Evolutionary conservation across 2,113 vertebrate genomes (phyloP).

Genomic region (Hemiprocne comata): DNA sequence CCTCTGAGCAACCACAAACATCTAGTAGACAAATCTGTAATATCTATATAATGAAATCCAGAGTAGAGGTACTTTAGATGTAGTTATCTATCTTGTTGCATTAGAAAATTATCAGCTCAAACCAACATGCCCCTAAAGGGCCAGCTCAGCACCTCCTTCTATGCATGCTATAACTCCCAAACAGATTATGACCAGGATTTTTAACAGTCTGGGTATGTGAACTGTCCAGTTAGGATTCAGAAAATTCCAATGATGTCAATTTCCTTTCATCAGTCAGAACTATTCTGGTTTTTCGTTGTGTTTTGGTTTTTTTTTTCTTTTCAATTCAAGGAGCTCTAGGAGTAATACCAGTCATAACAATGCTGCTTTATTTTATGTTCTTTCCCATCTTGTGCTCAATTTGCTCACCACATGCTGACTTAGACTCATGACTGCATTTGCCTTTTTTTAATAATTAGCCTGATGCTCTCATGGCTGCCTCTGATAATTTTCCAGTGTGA

Average conservation of each 20-base stretch:
- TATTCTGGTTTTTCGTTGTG: too few species aligned
- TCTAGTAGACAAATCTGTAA: neutral
- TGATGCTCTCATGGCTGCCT: neutral
- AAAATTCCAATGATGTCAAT: neutral
- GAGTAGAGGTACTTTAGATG: neutral
- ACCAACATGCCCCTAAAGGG: neutral
- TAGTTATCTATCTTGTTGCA: neutral
- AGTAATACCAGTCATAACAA: neutral
- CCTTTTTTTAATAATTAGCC: neutral
- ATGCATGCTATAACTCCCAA: neutral
- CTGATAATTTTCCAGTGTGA: neutral
- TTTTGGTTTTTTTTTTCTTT: neutral
- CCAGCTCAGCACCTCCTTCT: neutral
- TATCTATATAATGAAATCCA: neutral
- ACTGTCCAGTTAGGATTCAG: neutral
- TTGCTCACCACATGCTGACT: slow-evolving; percentile 4
- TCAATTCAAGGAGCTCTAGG: neutral
- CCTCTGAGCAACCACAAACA: neutral
- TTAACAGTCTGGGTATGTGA: neutral
- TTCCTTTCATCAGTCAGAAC: neutral
- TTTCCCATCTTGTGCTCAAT: neutral
- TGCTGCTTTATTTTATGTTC: neutral
- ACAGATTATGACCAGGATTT: neutral
- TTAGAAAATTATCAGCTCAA: neutral
- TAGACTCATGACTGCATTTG: neutral